A percentile compares a stretch with the other conserved stretches of the same genome.
These are phyloP conservation scores for Nymphalis io DNA, from an alignment of 1,140 invertebrate genomes.

Conservation along the genomic window DNA sequence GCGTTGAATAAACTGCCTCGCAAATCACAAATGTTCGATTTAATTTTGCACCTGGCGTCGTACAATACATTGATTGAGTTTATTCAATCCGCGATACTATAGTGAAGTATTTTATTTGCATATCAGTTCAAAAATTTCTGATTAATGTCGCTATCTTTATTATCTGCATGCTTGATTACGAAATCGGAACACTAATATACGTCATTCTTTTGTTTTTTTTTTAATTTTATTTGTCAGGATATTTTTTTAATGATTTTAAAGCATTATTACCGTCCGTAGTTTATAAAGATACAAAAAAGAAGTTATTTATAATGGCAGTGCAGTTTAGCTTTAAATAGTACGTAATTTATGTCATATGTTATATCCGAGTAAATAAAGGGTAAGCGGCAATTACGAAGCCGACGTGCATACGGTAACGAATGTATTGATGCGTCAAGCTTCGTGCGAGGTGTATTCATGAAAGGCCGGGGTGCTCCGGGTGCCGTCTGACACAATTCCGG, in stretches of 20 bases:
- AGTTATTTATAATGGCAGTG: too few relatives aligned
- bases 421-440: slow-evolving; percentile 71
- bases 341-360: background rate
- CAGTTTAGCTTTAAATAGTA: background rate
- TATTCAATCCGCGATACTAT: slow-evolving; percentile 18
- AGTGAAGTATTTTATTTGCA: slow-evolving; percentile 15
- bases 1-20: slow-evolving; percentile 27
- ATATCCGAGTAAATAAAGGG: slow-evolving; percentile 13
- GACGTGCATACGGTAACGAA: slow-evolving; percentile 57
- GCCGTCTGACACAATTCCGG: slow-evolving; percentile 74
- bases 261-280: too few relatives aligned
- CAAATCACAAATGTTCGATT: slow-evolving; percentile 35
- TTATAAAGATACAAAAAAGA: too few relatives aligned
- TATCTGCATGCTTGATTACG: slow-evolving; percentile 3
- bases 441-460: slow-evolving; percentile 62
- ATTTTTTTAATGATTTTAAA: background rate
- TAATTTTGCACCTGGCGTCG: slow-evolving; percentile 36
- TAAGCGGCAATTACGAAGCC: slow-evolving; percentile 46
- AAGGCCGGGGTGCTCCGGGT: slow-evolving; percentile 66
- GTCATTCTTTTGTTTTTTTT: background rate
- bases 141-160: background rate
- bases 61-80: slow-evolving; percentile 1
- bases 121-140: slow-evolving; percentile 17
- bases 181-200: background rate
- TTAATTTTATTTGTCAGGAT: background rate